phyloP scores from a whole-genome alignment of 1,140 invertebrate genomes.

The Schlechtendalia chinensis region DNA sequence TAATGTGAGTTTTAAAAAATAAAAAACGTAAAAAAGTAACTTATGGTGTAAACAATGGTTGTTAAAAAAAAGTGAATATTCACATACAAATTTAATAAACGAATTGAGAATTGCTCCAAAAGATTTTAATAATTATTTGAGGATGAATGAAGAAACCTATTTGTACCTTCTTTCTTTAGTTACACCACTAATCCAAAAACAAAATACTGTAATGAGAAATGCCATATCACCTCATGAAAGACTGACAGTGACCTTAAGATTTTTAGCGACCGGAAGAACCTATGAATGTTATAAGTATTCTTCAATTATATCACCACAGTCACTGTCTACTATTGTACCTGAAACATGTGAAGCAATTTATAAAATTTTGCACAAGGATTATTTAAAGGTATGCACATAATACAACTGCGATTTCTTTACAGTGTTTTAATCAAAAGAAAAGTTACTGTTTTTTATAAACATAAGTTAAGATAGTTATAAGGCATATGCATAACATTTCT shows the following conservation, averaged over 20 bases:
- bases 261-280: slow-evolving; percentile 55
- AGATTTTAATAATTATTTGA: slow-evolving; percentile 53
- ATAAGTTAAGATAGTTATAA: too few species aligned
- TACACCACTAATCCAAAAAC: slow-evolving; percentile 54
- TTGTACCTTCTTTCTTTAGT: slow-evolving; percentile 53
- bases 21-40: slow-evolving; percentile 27
- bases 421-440: slow-evolving; percentile 20
- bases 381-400: slow-evolving; percentile 32
- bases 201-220: slow-evolving; percentile 56
- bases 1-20: slow-evolving; percentile 18
- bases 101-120: slow-evolving; percentile 46
- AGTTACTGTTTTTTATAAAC: too few species aligned
- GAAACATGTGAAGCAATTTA: too few species aligned
- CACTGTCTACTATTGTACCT: slow-evolving; percentile 40
- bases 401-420: slow-evolving; percentile 10
- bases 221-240: slow-evolving; percentile 55
- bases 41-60: slow-evolving; percentile 33
- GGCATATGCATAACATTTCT: too few species aligned
- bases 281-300: slow-evolving; percentile 56
- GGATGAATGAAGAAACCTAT: slow-evolving; percentile 54
- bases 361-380: background rate
- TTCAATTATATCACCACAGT: slow-evolving; percentile 53
- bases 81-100: slow-evolving; percentile 19
- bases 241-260: slow-evolving; percentile 55
- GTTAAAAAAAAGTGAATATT: slow-evolving; percentile 19